phyloP scores from a whole-genome alignment of 2,797 vertebrate species.

The Poecilia picta region DNA sequence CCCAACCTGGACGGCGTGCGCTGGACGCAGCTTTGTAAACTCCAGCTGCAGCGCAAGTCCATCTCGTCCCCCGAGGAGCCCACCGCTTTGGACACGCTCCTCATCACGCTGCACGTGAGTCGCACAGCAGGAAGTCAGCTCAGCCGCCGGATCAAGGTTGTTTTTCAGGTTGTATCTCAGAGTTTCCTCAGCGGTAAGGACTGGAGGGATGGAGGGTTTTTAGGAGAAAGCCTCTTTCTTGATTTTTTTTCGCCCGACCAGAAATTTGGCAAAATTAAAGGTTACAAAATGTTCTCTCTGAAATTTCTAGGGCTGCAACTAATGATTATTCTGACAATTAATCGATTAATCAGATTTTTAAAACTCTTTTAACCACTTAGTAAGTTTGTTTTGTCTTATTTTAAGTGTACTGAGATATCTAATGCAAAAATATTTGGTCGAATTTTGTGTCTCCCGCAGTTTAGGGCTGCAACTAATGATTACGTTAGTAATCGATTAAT shows the following conservation, averaged over 20 bases:
- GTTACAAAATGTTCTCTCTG: constrained; percentile 46
- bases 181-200: constrained; percentile 28
- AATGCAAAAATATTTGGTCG: too few species aligned
- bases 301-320: constrained; percentile 5
- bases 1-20: constrained; percentile 85
- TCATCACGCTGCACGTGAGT: constrained; percentile 88
- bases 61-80: constrained; percentile 89
- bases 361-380: too few species aligned
- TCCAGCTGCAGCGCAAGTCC: constrained; percentile 90
- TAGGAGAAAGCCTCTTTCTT: constrained; percentile 48
- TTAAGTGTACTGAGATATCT: too few species aligned
- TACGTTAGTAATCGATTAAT: too few species aligned
- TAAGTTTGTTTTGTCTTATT: too few species aligned
- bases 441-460: too few species aligned
- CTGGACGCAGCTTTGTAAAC: constrained; percentile 88
- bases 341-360: too few species aligned
- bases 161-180: too few species aligned
- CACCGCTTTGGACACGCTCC: constrained; percentile 87
- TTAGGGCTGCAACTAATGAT: too few species aligned
- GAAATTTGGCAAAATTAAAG: constrained; percentile 46
- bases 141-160: constrained; percentile 14
- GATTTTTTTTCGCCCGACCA: constrained; percentile 19
- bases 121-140: not conserved
- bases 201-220: constrained; percentile 21
- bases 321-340: too few species aligned